These are phyloP conservation scores for Dugesia japonica DNA, from an alignment of 2,888 invertebrate species.

Conservation along the genomic window DNA sequence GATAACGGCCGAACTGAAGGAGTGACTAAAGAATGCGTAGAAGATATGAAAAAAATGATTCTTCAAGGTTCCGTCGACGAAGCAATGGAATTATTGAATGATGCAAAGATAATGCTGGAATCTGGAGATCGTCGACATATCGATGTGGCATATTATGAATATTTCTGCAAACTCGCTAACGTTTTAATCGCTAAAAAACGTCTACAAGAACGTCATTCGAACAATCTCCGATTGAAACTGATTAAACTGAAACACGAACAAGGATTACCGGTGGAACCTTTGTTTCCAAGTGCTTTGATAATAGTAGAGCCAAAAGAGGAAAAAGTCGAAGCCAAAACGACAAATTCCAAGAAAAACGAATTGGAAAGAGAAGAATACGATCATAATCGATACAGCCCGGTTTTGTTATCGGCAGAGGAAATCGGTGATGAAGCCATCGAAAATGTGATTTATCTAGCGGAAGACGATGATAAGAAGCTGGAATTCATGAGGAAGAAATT, in stretches of 20 bases:
- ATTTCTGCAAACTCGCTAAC: conserved; percentile 77
- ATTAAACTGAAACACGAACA: conserved; percentile 54
- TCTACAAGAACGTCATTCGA: conserved; percentile 75
- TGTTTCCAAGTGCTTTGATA: conserved; percentile 34
- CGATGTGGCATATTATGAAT: conserved; percentile 68
- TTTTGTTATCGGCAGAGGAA: conserved; percentile 54
- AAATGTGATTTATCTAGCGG: conserved; percentile 53
- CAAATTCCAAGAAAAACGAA: conserved; percentile 45
- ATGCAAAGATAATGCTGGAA: conserved; percentile 29
- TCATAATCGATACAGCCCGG: conserved; percentile 69
- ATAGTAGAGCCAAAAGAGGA: conserved; percentile 48
- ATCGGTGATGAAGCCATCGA: conserved; percentile 64
- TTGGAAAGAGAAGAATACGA: conserved; percentile 55
- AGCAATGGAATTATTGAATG: conserved; percentile 72
- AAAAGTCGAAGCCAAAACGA: conserved; percentile 45
- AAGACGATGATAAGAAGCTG: conserved; percentile 48
- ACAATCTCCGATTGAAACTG: conserved; percentile 69
- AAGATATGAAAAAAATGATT: conserved; percentile 10
- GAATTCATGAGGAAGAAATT: conserved; percentile 13
- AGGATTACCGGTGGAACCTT: conserved; percentile 27
- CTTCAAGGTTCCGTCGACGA: conserved; percentile 17
- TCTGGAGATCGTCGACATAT: conserved; percentile 33
- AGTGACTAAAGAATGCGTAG: not conserved
- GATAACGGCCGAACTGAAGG: conserved; percentile 49
- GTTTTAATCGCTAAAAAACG: conserved; percentile 83